These are phyloP conservation scores for Cynocephalus volans DNA, from an alignment of 2,113 vertebrate species.

Conservation along the genomic window DNA sequence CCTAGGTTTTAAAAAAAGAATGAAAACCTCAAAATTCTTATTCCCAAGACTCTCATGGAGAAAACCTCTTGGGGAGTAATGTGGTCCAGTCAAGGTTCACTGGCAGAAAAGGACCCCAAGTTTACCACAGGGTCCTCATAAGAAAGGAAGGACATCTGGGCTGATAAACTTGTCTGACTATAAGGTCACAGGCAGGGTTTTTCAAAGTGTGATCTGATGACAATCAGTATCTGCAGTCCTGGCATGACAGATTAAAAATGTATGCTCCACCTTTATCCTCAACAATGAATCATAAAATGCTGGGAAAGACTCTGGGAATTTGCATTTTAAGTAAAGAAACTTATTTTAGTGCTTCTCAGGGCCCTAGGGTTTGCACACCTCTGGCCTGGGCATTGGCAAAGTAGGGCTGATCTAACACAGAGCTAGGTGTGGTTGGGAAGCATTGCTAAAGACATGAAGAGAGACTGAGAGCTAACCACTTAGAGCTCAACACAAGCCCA, in stretches of 20 bases:
- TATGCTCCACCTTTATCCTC: background rate
- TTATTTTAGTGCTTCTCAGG: background rate
- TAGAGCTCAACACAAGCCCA: background rate
- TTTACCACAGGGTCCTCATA: fast-evolving
- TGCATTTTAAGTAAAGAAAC: background rate
- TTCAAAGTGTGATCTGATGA: background rate
- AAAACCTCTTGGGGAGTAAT: background rate
- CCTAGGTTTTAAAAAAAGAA: no score
- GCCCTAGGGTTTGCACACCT: background rate
- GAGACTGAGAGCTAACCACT: background rate
- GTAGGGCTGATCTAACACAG: background rate
- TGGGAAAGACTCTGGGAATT: background rate
- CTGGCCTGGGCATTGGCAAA: background rate
- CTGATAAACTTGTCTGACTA: background rate
- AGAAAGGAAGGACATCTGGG: background rate
- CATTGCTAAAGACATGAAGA: background rate
- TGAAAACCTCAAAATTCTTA: background rate
- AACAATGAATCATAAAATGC: background rate
- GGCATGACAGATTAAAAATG: background rate
- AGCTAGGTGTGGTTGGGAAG: background rate
- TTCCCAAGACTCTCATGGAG: no score
- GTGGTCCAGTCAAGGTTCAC: no score
- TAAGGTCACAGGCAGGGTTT: background rate
- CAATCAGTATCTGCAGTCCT: background rate
- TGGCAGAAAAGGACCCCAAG: background rate